A percentile compares a stretch with the other conserved stretches of the same genome.
phyloP scores from a whole-genome alignment of 2,113 vertebrate genomes.

The Ptyas mucosa region DNA sequence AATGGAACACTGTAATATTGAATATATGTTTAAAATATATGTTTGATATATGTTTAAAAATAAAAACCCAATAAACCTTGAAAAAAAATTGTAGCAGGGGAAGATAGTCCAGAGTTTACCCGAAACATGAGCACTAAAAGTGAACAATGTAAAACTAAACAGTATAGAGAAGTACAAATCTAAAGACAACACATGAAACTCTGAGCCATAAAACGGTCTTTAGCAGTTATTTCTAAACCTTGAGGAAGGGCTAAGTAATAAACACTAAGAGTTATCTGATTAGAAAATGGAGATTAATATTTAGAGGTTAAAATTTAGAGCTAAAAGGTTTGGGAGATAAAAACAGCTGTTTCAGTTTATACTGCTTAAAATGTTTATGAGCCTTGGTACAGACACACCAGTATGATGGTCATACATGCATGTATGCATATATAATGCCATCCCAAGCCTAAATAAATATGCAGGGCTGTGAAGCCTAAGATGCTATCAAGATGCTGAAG shows the following conservation, averaged over 20 bases:
- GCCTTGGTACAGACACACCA: not conserved
- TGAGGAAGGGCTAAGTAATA: not conserved
- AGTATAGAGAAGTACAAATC: not conserved
- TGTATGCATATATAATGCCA: not conserved
- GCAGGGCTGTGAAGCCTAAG: not conserved
- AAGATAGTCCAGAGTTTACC: not conserved
- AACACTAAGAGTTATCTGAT: not conserved
- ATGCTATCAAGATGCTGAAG: not conserved
- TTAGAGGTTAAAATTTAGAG: not conserved
- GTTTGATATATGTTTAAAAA: no score
- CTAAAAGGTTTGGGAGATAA: not conserved
- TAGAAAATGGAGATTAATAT: not conserved
- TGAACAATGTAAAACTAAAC: not conserved
- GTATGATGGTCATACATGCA: not conserved
- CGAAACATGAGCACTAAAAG: not conserved
- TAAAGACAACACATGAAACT: not conserved
- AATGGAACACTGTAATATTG: no score
- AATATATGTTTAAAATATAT: no score
- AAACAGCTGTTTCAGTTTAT: not conserved
- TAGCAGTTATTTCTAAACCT: not conserved
- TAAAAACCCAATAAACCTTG: no score
- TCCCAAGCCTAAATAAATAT: not conserved
- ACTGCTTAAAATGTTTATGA: not conserved
- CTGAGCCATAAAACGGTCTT: not conserved
- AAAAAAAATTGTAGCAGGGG: not conserved